phyloP scores from a whole-genome alignment of 1,140 invertebrate genomes.

The Tetramorium parvispinum region DNA sequence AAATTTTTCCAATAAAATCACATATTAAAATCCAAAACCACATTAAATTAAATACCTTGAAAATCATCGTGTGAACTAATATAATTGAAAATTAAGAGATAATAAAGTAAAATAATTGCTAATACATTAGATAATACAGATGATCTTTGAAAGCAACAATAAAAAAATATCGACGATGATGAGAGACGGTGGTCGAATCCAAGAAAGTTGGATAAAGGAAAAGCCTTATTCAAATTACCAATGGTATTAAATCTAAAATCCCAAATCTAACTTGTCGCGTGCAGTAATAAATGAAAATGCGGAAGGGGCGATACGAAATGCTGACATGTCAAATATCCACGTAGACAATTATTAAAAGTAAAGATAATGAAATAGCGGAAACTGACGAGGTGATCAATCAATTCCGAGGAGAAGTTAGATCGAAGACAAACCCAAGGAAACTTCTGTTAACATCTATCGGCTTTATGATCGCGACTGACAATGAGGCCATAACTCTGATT shows the following conservation, averaged over 20 bases:
- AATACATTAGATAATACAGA: neutral
- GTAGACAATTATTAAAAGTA: slow-evolving; percentile 14
- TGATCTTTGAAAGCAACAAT: neutral
- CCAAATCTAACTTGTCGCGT: neutral
- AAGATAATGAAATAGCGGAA: slow-evolving; percentile 21
- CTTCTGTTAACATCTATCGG: slow-evolving; percentile 57
- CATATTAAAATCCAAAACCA: slow-evolving; percentile 4
- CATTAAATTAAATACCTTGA: neutral
- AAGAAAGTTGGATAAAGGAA: neutral
- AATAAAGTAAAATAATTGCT: neutral
- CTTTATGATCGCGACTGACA: slow-evolving; percentile 64
- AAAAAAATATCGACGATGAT: neutral
- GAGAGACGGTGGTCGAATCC: neutral
- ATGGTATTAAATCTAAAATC: neutral
- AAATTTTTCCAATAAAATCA: slow-evolving; percentile 22
- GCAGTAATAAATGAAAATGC: neutral
- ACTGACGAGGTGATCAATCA: slow-evolving; percentile 26
- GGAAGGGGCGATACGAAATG: neutral
- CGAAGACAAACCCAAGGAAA: slow-evolving; percentile 45
- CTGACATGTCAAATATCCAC: slow-evolving; percentile 16
- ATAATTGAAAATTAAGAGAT: neutral
- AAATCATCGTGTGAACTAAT: neutral
- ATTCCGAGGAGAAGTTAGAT: slow-evolving; percentile 12
- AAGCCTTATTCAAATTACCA: neutral
- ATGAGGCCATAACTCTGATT: slow-evolving; percentile 70